These are phyloP conservation scores for Gastrophysa polygoni DNA, from an alignment of 2,888 invertebrate species.

Conservation along the genomic window DNA sequence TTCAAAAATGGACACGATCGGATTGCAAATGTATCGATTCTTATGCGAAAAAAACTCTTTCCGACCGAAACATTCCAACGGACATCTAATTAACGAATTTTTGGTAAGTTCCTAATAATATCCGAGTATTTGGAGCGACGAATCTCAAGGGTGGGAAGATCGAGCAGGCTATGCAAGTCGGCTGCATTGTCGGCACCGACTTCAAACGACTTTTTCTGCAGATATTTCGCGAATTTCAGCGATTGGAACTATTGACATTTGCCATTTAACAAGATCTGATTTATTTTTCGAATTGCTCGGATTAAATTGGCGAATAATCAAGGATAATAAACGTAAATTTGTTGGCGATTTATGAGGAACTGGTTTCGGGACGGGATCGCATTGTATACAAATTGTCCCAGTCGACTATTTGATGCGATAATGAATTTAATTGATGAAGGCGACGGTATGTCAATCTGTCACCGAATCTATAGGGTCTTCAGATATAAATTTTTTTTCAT, in stretches of 20 bases:
- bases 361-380: conserved; percentile 23
- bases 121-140: conserved; percentile 27
- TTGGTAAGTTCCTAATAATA: conserved; percentile 36
- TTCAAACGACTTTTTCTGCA: conserved; percentile 45
- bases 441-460: neutral
- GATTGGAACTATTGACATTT: conserved; percentile 46
- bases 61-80: too few species aligned
- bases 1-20: too few species aligned
- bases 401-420: neutral
- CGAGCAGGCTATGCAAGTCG: conserved; percentile 32
- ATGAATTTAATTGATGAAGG: conserved; percentile 1
- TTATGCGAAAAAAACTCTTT: too few species aligned
- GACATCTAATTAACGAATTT: conserved; percentile 34
- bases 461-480: neutral
- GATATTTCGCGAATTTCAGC: conserved; percentile 45
- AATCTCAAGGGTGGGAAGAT: conserved; percentile 43
- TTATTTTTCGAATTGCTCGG: conserved; percentile 37
- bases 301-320: conserved; percentile 39
- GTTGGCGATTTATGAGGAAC: conserved; percentile 33
- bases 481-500: too few species aligned
- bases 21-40: too few species aligned
- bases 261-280: conserved; percentile 46
- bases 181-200: conserved; percentile 38
- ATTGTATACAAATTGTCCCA: conserved; percentile 2
- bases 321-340: conserved; percentile 41